phyloP scores from a whole-genome alignment of 2,888 invertebrate genomes.

The Lithophane socia region DNA sequence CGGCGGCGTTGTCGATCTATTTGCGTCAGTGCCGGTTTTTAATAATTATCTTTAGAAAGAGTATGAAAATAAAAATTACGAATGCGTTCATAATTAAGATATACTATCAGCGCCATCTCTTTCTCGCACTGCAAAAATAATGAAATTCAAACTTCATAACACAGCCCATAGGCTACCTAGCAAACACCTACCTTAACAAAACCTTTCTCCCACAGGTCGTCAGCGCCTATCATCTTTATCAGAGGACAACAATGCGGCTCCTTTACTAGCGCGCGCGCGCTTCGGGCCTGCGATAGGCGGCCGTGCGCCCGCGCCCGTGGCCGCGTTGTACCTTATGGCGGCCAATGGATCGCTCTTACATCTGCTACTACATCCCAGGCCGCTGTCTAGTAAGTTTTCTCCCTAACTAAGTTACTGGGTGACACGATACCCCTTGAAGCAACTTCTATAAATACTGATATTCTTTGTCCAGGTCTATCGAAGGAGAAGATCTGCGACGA shows the following conservation, averaged over 20 bases:
- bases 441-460: too few relatives aligned
- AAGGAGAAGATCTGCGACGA: constrained; percentile 96
- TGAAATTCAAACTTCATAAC: background rate
- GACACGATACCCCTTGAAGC: too few relatives aligned
- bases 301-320: constrained; percentile 89
- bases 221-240: constrained; percentile 93
- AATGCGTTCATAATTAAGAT: too few relatives aligned
- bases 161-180: background rate
- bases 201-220: constrained; percentile 82
- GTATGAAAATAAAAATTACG: too few relatives aligned
- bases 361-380: constrained; percentile 95
- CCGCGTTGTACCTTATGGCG: constrained; percentile 97
- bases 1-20: too few relatives aligned
- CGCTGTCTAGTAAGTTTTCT: constrained; percentile 78
- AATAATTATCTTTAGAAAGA: too few relatives aligned
- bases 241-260: constrained; percentile 92
- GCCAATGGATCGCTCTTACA: constrained; percentile 97
- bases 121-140: too few relatives aligned
- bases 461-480: constrained; percentile 90
- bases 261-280: constrained; percentile 94
- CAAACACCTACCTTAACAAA: background rate
- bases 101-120: too few relatives aligned
- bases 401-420: too few relatives aligned
- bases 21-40: too few relatives aligned
- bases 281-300: constrained; percentile 83